Evolutionary conservation across 2,888 invertebrate genomes (phyloP), one percentile per base, ranked within the genome.

Genomic region (Kuschelorhynchus macadamiae): DNA sequence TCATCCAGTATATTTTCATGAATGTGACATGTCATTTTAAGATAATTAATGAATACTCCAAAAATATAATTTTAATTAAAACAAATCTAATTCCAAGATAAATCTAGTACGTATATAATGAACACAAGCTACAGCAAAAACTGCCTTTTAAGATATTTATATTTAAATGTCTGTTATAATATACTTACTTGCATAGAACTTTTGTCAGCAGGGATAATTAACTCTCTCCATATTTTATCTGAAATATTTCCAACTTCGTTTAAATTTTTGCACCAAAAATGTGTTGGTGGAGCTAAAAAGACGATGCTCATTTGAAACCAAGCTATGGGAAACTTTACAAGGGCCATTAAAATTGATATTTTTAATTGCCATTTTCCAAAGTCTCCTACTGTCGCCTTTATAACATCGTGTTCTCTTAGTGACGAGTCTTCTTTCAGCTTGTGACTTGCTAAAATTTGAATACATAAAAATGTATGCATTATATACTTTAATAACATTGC

Each of bases 221-320:
- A 81, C 61, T 79, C 76, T 53, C 85, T 80, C 88, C 88, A 88
- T 72, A 85, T 80, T 9, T 79, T 73, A 42, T 83, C 83, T 0
- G 79, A 59, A 39, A 78, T 67, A 67, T 77, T 74, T 36, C 65
- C 65, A 69, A 78, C 79, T 47, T 77, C 72, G 7, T 75, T 33
- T 61, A 78, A 74, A 85, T 77, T 70, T 72, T 75, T 76, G 64
- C 89, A 89, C 87, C 88, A 88, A 77, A 88, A 89, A 16, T 86
- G 83, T 74, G 87, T 87, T 0, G 86, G 86, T 14, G 89, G 89
- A 11, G 89, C 88, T 78, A 89, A 82, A 75, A 89, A 88, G 67
- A 89, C 85, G 63, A 89, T 88, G 67, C 87, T 87, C 56, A 89
- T 79, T 77, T 89, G 89, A 76, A 88, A 87, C 89, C 89, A 89